Conservation (phyloP, 2,888 invertebrate species). For the Kuschelorhynchus macadamiae region DNA sequence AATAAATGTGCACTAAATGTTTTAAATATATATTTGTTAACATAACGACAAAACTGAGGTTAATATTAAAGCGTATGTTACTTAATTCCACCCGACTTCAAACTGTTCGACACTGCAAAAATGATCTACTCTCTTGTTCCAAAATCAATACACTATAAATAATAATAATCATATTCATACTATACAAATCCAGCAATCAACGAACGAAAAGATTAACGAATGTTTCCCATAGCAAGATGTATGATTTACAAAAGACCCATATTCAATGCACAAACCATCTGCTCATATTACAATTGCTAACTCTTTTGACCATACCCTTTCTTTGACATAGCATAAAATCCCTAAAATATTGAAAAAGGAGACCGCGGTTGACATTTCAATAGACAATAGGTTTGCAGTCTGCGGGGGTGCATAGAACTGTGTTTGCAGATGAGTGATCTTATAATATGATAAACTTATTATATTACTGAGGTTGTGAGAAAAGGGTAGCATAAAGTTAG, state of each 20-base stretch:
- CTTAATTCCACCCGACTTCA: too few species aligned
- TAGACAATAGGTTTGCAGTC: conserved; percentile 12
- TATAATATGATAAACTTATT: conserved; percentile 29
- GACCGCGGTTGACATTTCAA: conserved; percentile 8
- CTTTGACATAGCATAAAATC: conserved; percentile 13
- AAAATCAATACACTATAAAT: too few species aligned
- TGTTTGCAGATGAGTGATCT: conserved; percentile 38
- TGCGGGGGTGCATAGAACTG: conserved; percentile 27
- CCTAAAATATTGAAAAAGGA: conserved; percentile 36
- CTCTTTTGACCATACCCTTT: conserved; percentile 28
- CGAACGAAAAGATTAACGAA: too few species aligned
- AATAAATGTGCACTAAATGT: too few species aligned
- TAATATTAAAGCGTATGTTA: too few species aligned
- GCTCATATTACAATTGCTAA: conserved; percentile 24
- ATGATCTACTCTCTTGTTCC: too few species aligned
- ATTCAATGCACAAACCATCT: conserved; percentile 13
- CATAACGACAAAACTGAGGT: too few species aligned
- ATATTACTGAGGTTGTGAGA: conserved; percentile 3
- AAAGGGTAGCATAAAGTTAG: conserved; percentile 4
- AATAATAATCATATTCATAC: too few species aligned
- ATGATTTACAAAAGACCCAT: conserved; percentile 7
- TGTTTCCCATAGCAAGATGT: too few species aligned
- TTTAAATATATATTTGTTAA: too few species aligned
- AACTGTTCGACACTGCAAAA: too few species aligned
- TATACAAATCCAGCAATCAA: not conserved